A percentile compares a stretch with the other conserved stretches of the same genome.
These are phyloP conservation scores for Micromussa lordhowensis DNA, from an alignment of 92 coral and sea anemone genomes.

Conservation along the genomic window DNA sequence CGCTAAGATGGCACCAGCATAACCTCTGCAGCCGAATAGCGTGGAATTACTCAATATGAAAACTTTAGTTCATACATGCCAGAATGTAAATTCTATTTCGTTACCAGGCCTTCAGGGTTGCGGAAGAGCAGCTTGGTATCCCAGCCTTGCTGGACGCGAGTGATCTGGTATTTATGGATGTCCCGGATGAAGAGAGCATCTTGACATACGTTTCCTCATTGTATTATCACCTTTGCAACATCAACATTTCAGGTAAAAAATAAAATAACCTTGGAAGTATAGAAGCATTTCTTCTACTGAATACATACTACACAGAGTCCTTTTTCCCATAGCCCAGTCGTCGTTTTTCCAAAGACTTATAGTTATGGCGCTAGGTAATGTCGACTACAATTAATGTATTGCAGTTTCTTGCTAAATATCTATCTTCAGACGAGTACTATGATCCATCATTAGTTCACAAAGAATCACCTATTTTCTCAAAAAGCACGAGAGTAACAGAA, in stretches of 20 bases:
- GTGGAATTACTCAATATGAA: background rate
- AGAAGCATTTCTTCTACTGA: too few relatives aligned
- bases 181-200: slow-evolving; percentile 78
- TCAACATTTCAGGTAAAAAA: slow-evolving; percentile 56
- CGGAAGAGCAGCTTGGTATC: slow-evolving; percentile 83
- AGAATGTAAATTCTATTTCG: background rate
- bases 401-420: background rate
- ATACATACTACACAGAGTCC: background rate
- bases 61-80: background rate
- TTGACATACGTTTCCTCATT: slow-evolving; percentile 78
- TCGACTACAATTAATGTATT: too few relatives aligned
- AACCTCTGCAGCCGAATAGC: background rate
- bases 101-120: slow-evolving; percentile 80
- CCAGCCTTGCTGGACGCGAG: slow-evolving; percentile 75
- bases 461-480: too few relatives aligned
- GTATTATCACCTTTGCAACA: slow-evolving; percentile 71
- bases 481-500: background rate
- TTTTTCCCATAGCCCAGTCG: background rate
- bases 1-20: background rate
- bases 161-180: slow-evolving; percentile 70
- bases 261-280: background rate
- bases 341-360: background rate
- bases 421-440: background rate
- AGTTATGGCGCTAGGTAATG: background rate
- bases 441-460: background rate